Evolutionary conservation across 1,140 invertebrate genomes (phyloP), one percentile per base, ranked within the genome.

Genomic region (roundworm (Caenorhabditis elegans)): DNA sequence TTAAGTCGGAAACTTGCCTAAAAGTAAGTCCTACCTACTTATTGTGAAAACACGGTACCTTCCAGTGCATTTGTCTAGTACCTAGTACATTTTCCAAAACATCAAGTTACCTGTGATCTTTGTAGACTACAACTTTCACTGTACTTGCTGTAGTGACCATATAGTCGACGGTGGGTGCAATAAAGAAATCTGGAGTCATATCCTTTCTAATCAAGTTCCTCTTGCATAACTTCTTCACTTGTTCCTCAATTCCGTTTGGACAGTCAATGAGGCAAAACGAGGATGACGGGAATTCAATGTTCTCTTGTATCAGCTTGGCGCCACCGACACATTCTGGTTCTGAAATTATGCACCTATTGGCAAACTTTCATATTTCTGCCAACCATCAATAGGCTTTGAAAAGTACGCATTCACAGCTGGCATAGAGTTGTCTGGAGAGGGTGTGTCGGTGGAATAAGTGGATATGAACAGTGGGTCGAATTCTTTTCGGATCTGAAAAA

Each of bases 51-150:
- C n/a, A n/a, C n/a, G n/a, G n/a, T n/a, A n/a, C n/a, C n/a, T n/a
- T n/a, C n/a, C 15, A 43, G 15, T 43, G 39, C 39, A 43, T 43
- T 43, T 15, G 15, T 43, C 15, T 15, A 43, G 5, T 15, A 43
- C 6, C n/a, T 8, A 43, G 5, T 43, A 43, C 39, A 43, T 15
- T 43, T 43, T 43, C 15, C n/a, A 53, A 4, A 10, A 53, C 0
- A 26, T 1, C 51, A 26, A 19, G 36, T 79, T 49, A 83, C 82
- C 76, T 75, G 26, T 75, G 60, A 28, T 83, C 82, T 19, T 78
- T 83, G 36, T 51, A 46, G n/a, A 83, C 75, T 15, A 79, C 78
- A 39, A 83, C 70, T 53, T 83, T 83, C 5, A 83, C 77, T n/a
- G 46, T 83, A 15, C 26, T 22, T 2, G 76, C 82, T 22, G 31